A percentile compares a stretch with the other conserved stretches of the same genome.
These are phyloP conservation scores for Papilio polyxenes DNA, from an alignment of 1,140 invertebrate genomes.

Conservation along the genomic window DNA sequence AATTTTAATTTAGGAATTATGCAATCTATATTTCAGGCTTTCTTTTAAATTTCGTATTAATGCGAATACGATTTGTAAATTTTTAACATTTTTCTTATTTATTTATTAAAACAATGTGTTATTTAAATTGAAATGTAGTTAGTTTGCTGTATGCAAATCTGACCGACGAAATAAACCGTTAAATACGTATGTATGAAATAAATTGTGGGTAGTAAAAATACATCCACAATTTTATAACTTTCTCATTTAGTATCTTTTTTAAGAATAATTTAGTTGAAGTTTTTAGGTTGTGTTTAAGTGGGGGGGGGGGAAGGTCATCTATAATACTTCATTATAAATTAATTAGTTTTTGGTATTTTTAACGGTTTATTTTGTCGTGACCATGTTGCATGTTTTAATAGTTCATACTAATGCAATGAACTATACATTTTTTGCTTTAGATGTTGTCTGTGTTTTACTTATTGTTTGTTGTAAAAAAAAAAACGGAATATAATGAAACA, in stretches of 20 bases:
- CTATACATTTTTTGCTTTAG: conserved; percentile 40
- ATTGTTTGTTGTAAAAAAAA: conserved; percentile 16
- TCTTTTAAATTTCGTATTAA: too few species aligned
- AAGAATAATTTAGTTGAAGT: neutral
- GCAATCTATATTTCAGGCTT: too few species aligned
- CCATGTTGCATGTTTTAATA: neutral
- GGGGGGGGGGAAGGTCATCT: too few species aligned
- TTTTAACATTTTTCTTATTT: neutral
- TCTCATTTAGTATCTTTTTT: too few species aligned
- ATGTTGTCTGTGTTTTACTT: conserved; percentile 42
- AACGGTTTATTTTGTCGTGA: conserved; percentile 1
- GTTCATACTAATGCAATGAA: neutral
- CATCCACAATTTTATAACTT: too few species aligned
- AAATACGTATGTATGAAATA: neutral
- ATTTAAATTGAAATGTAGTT: neutral
- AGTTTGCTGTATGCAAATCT: neutral
- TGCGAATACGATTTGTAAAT: too few species aligned
- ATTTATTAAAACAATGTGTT: neutral
- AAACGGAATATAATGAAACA: neutral
- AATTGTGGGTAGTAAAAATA: too few species aligned
- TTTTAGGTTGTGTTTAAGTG: neutral
- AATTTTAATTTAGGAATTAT: too few species aligned
- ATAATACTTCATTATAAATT: too few species aligned
- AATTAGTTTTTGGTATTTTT: neutral
- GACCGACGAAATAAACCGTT: neutral